A percentile compares a stretch with the other conserved stretches of the same genome.
phyloP scores from a whole-genome alignment of 1,140 invertebrate genomes.

The Ctenoplectra terminalis region DNA sequence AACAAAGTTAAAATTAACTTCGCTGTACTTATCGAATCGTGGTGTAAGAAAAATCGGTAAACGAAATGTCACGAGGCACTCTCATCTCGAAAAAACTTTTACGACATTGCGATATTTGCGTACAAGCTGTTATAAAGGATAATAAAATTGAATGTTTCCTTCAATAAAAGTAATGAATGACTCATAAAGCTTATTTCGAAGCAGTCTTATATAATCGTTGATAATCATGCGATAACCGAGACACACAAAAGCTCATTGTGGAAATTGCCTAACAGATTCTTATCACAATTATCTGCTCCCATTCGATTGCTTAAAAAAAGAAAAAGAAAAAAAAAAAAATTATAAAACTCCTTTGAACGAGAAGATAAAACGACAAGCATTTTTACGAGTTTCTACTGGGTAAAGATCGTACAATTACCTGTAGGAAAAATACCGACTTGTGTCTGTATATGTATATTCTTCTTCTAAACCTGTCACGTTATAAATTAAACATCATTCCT shows the following conservation, averaged over 20 bases:
- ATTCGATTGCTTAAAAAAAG: background rate
- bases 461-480: no score
- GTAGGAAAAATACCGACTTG: no score
- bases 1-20: no score
- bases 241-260: no score
- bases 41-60: no score
- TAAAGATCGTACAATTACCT: no score
- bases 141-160: background rate
- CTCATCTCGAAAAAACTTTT: no score
- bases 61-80: no score
- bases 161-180: background rate
- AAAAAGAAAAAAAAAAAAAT: no score
- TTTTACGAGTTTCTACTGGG: background rate
- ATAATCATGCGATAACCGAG: background rate
- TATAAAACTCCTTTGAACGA: background rate
- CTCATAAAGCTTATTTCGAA: background rate
- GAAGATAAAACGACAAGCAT: background rate
- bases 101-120: background rate
- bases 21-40: no score
- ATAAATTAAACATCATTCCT: no score
- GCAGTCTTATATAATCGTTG: background rate
- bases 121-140: background rate
- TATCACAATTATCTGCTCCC: background rate
- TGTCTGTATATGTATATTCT: no score
- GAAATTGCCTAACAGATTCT: background rate